Evolutionary conservation across 2,888 invertebrate species (phyloP).

Genomic region (Sphecodes monilicornis): DNA sequence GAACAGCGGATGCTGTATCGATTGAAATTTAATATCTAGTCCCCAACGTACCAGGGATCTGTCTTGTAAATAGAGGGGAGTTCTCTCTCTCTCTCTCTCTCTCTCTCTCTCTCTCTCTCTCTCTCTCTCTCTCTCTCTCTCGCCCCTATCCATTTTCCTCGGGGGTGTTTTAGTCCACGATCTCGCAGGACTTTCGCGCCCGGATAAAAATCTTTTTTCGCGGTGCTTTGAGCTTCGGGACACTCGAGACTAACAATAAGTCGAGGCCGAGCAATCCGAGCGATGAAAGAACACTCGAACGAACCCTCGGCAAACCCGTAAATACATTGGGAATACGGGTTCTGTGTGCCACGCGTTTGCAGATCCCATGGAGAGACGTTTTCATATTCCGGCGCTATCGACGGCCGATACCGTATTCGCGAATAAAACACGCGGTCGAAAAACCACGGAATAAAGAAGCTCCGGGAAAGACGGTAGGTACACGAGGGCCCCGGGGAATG

Average conservation of each 20-base stretch:
- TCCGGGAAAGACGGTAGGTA: slow-evolving; percentile 31
- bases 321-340: neutral
- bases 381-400: neutral
- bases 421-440: slow-evolving; percentile 23
- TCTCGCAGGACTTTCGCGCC: slow-evolving; percentile 51
- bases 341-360: slow-evolving; percentile 9
- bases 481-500: slow-evolving; percentile 28
- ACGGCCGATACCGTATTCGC: neutral
- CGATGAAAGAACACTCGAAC: neutral
- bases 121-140: neutral
- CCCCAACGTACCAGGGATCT: slow-evolving; percentile 73
- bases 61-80: slow-evolving; percentile 80
- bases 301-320: neutral
- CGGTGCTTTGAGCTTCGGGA: slow-evolving; percentile 4
- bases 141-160: slow-evolving; percentile 51
- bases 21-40: slow-evolving; percentile 83
- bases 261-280: neutral
- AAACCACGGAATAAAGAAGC: slow-evolving; percentile 42
- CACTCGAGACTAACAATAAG: neutral
- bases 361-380: neutral
- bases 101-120: slow-evolving; percentile 6
- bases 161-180: slow-evolving; percentile 53
- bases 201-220: slow-evolving; percentile 35
- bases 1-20: slow-evolving; percentile 77
- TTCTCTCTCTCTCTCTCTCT: neutral